Evolutionary conservation across 2,113 vertebrate species (phyloP).

Genomic region (Okapia johnstoni): DNA sequence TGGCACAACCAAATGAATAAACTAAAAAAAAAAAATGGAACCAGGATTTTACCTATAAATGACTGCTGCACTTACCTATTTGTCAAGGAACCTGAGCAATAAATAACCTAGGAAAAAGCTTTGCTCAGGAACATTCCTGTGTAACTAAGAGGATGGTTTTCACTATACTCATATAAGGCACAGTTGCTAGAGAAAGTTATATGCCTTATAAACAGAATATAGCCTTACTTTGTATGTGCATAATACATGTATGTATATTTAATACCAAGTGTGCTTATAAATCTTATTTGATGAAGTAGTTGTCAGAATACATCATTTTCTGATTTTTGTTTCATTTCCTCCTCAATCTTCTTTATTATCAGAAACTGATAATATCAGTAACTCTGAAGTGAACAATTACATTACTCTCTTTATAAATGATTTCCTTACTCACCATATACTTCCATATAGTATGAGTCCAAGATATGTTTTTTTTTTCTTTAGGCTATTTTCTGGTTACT

Average conservation of each 20-base stretch:
- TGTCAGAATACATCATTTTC: neutral
- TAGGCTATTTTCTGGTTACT: neutral
- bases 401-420: neutral
- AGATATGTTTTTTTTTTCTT: neutral
- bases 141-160: neutral
- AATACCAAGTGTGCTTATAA: neutral
- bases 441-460: neutral
- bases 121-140: neutral
- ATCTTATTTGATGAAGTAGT: neutral
- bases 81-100: neutral
- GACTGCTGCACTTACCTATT: neutral
- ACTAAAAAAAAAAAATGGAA: neutral
- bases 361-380: neutral
- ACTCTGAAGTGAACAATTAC: neutral
- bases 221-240: neutral
- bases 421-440: neutral
- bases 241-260: rapidly evolving
- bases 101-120: neutral
- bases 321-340: neutral
- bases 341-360: neutral
- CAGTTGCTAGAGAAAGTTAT: rapidly evolving
- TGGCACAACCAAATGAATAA: neutral
- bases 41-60: neutral
- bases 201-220: too few relatives aligned
- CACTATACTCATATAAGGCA: neutral